A percentile compares a stretch with the other conserved stretches of the same genome.
These are phyloP conservation scores for Megalops atlanticus DNA, from an alignment of 2,113 vertebrate species.

Conservation along the genomic window DNA sequence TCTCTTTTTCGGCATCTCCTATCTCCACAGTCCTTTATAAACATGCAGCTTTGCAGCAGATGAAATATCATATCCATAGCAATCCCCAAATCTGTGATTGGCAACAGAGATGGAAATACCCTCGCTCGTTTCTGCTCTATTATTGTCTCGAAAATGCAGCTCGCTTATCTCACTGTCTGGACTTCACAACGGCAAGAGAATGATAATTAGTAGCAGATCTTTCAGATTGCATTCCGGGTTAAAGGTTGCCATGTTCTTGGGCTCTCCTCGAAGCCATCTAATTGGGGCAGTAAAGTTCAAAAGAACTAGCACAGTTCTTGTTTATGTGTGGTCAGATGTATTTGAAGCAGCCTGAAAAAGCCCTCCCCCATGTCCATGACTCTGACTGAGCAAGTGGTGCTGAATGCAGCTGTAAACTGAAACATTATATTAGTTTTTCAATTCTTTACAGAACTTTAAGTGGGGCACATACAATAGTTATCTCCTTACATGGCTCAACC, in stretches of 20 bases:
- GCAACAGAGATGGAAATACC: neutral
- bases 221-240: neutral
- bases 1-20: constrained; percentile 30
- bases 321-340: neutral
- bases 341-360: neutral
- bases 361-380: too few relatives aligned
- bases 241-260: neutral
- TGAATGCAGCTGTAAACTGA: too few relatives aligned
- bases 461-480: neutral
- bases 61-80: constrained; percentile 47
- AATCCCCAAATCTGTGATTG: constrained; percentile 37
- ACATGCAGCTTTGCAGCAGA: constrained; percentile 44
- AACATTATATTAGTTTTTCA: too few relatives aligned
- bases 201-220: constrained; percentile 4
- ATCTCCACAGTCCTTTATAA: constrained; percentile 48
- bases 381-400: too few relatives aligned
- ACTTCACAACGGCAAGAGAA: constrained; percentile 9
- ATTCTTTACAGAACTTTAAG: too few relatives aligned
- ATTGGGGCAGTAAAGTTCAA: neutral
- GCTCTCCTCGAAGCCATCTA: neutral
- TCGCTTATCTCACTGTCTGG: neutral
- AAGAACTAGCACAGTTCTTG: neutral
- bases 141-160: neutral
- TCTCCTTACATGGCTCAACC: neutral
- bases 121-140: accelerated